Percentiles rank a stretch among this genome's conserved stretches.
These are phyloP conservation scores for Liparis tanakae DNA, from an alignment of 2,797 vertebrate species.

Conservation along the genomic window DNA sequence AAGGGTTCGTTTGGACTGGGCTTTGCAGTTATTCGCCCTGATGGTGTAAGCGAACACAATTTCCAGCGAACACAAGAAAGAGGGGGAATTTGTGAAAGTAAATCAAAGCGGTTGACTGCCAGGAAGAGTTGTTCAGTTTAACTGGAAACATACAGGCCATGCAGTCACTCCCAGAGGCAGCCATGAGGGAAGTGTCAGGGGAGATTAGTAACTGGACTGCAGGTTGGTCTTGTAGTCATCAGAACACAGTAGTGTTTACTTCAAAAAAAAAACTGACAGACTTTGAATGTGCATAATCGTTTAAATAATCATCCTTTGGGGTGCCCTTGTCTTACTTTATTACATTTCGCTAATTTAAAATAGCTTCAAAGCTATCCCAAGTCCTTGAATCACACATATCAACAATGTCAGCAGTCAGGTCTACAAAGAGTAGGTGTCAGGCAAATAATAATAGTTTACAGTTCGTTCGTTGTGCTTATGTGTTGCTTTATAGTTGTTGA, in stretches of 20 bases:
- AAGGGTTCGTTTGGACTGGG: constrained; percentile 70
- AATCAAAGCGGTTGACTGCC: constrained; percentile 51
- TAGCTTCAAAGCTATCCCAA: neutral
- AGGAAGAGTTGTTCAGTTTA: constrained; percentile 45
- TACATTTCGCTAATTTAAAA: constrained; percentile 17
- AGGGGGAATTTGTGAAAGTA: constrained; percentile 58
- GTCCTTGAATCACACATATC: constrained; percentile 10
- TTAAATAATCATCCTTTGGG: neutral
- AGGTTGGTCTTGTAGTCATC: neutral
- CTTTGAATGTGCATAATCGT: neutral
- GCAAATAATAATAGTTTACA: neutral
- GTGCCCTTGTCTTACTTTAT: neutral
- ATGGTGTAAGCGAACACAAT: constrained; percentile 65
- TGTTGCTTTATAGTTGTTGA: neutral
- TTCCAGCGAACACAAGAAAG: constrained; percentile 62
- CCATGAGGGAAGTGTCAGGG: constrained; percentile 7
- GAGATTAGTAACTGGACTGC: constrained; percentile 25
- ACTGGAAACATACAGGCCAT: constrained; percentile 43
- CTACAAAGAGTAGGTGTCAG: constrained; percentile 14
- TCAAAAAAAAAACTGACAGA: neutral
- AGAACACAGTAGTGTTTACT: neutral
- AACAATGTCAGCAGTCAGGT: constrained; percentile 2
- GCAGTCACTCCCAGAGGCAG: constrained; percentile 29
- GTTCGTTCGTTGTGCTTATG: too few species aligned
- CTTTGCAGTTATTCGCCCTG: constrained; percentile 66